Percentiles rank a stretch among this genome's conserved stretches.
These are phyloP conservation scores for Tenodera sinensis DNA, from an alignment of 2,888 invertebrate genomes.

Conservation along the genomic window DNA sequence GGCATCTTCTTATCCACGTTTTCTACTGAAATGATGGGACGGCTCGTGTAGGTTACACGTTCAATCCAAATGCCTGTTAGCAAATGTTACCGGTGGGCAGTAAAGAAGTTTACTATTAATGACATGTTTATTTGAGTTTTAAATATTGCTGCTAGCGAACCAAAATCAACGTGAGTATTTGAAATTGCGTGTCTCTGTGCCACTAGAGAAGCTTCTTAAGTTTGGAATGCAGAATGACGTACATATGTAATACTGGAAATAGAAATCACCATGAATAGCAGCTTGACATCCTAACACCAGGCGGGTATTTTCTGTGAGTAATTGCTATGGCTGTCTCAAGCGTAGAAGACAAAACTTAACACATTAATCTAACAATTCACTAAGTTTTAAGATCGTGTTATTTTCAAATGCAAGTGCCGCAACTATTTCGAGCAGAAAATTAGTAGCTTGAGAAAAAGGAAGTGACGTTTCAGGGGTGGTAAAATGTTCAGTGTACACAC, in stretches of 20 bases:
- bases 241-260: background rate
- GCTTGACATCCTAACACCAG: background rate
- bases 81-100: background rate
- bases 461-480: background rate
- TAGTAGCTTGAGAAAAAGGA: background rate
- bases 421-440: background rate
- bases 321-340: background rate
- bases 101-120: background rate
- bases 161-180: background rate
- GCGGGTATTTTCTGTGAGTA: background rate
- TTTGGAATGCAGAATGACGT: background rate
- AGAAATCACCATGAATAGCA: background rate
- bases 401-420: background rate
- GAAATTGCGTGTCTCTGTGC: background rate
- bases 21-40: background rate
- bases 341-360: background rate
- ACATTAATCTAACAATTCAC: background rate
- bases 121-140: constrained; percentile 1
- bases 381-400: background rate
- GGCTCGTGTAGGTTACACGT: background rate
- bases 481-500: background rate
- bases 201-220: background rate
- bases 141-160: background rate
- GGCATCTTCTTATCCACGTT: background rate
- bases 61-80: background rate